A percentile compares a stretch with the other conserved stretches of the same genome.
These are phyloP conservation scores for Thelaira solivaga DNA, from an alignment of 2,888 invertebrate species.

Conservation along the genomic window DNA sequence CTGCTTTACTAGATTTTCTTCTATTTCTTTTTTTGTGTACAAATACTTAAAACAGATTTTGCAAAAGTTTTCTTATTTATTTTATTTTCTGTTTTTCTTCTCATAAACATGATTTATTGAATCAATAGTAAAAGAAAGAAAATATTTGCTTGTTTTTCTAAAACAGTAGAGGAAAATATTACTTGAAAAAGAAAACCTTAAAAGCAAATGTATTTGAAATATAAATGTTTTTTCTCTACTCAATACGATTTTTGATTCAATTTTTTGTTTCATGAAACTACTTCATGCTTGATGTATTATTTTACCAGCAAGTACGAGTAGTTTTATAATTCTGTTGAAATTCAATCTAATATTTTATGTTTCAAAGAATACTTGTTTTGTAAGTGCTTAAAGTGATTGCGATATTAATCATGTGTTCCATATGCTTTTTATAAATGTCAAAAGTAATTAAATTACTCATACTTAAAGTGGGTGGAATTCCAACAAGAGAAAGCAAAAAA, in stretches of 20 bases:
- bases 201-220: background rate
- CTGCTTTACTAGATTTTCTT: no score
- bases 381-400: background rate
- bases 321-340: background rate
- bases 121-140: background rate
- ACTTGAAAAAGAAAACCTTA: background rate
- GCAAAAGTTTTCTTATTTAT: background rate
- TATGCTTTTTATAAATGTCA: no score
- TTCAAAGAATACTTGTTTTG: no score
- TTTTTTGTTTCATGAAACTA: background rate
- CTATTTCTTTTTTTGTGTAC: no score
- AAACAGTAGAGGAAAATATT: background rate
- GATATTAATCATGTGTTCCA: slow-evolving; percentile 5
- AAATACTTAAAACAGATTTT: background rate
- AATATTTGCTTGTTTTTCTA: background rate
- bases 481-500: no score
- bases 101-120: background rate
- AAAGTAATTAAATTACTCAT: no score
- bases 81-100: background rate
- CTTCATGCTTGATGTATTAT: background rate
- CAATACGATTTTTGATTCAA: background rate
- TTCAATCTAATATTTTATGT: background rate
- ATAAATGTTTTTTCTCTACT: no score
- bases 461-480: no score
- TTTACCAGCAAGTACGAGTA: no score